Evolutionary conservation across 1,140 invertebrate species (phyloP).

Genomic region (Ceratosolen fusciceps): DNA sequence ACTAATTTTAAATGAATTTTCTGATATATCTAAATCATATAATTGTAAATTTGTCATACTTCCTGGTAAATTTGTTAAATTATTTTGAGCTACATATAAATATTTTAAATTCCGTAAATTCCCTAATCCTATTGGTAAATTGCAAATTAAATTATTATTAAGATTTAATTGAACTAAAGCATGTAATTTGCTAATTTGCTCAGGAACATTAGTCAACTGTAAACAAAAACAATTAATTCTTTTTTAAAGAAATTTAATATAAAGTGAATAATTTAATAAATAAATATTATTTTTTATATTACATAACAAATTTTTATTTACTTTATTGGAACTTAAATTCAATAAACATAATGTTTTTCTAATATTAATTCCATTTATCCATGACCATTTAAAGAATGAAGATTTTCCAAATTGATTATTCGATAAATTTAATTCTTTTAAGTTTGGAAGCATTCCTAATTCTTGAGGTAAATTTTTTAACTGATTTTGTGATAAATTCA

Average conservation of each 20-base stretch:
- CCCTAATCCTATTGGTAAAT: conserved; percentile 70
- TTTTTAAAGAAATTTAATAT: too few relatives aligned
- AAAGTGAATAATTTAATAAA: too few relatives aligned
- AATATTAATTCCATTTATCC: conserved; percentile 74
- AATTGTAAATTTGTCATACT: conserved; percentile 73
- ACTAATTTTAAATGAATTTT: conserved; percentile 69
- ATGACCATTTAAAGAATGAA: conserved; percentile 74
- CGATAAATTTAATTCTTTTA: conserved; percentile 80
- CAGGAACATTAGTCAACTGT: conserved; percentile 70
- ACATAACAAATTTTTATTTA: conserved; percentile 61
- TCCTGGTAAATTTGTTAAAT: conserved; percentile 69
- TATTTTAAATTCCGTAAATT: conserved; percentile 64
- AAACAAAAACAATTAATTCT: conserved; percentile 47
- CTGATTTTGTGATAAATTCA: conserved; percentile 85
- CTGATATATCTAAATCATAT: conserved; percentile 73
- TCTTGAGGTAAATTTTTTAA: conserved; percentile 81
- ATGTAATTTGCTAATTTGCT: conserved; percentile 75
- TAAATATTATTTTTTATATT: neutral
- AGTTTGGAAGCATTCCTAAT: conserved; percentile 76
- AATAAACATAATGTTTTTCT: conserved; percentile 72
- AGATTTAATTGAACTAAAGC: conserved; percentile 73
- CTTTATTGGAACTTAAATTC: conserved; percentile 76
- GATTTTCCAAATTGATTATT: conserved; percentile 78
- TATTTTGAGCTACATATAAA: conserved; percentile 72
- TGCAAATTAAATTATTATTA: conserved; percentile 68